phyloP scores from a whole-genome alignment of 2,113 vertebrate genomes.

The Leucoraja erinaceus region DNA sequence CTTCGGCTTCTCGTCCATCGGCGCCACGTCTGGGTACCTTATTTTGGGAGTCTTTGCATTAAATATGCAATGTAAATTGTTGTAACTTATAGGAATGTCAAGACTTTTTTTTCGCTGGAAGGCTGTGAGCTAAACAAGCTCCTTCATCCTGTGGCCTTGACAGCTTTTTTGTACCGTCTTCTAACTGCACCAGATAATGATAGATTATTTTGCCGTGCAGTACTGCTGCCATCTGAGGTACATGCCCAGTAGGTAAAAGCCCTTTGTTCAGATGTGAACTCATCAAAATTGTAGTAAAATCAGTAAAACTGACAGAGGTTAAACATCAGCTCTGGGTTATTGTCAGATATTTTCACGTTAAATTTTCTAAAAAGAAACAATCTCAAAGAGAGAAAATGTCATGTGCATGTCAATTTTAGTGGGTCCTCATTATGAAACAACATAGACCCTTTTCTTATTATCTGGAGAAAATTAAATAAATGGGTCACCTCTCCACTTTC shows the following conservation, averaged over 20 bases:
- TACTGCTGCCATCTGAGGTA: background rate
- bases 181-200: background rate
- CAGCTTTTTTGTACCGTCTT: background rate
- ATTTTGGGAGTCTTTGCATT: no score
- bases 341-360: background rate
- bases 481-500: background rate
- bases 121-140: background rate
- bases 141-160: background rate
- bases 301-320: background rate
- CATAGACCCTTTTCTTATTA: background rate
- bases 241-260: background rate
- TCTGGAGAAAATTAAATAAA: conserved; percentile 1
- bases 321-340: background rate
- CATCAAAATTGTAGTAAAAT: background rate
- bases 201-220: background rate
- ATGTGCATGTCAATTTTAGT: background rate
- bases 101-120: background rate
- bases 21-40: no score
- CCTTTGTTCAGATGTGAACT: background rate
- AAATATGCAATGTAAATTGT: background rate
- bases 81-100: background rate
- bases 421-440: background rate
- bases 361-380: background rate
- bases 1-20: no score
- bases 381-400: background rate